Conservation (phyloP, 2,888 invertebrate species). For the Sympetrum striolatum region DNA sequence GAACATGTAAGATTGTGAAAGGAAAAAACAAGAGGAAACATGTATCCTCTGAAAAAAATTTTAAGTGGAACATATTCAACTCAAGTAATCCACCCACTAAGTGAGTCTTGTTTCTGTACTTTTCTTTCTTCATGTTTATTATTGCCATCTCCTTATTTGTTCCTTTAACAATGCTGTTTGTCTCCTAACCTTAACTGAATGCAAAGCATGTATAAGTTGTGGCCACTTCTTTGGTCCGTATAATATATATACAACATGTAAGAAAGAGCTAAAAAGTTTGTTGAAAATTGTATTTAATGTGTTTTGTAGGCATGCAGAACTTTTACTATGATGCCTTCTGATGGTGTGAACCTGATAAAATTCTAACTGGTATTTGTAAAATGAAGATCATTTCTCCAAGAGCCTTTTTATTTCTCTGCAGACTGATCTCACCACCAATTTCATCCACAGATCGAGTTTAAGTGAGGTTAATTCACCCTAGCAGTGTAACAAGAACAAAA, state of each 20-base stretch:
- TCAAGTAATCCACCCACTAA: slow-evolving; percentile 25
- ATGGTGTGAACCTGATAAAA: slow-evolving; percentile 17
- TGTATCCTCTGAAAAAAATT: slow-evolving; percentile 30
- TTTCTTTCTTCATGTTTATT: slow-evolving; percentile 14
- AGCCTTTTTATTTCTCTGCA: slow-evolving; percentile 26
- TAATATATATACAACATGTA: background rate
- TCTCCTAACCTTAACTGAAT: slow-evolving; percentile 27
- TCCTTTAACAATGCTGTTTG: slow-evolving; percentile 30
- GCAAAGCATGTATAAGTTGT: slow-evolving; percentile 33
- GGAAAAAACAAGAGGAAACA: slow-evolving; percentile 24
- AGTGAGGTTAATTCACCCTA: slow-evolving; percentile 14
- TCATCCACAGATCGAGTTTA: slow-evolving; percentile 7
- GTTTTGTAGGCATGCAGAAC: slow-evolving; percentile 31
- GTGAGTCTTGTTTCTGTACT: slow-evolving; percentile 25
- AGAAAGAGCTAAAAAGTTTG: slow-evolving; percentile 28
- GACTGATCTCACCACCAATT: slow-evolving; percentile 31
- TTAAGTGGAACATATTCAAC: slow-evolving; percentile 9
- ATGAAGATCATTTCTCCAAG: slow-evolving; percentile 20
- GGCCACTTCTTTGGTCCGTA: slow-evolving; percentile 31
- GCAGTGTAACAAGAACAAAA: slow-evolving; percentile 34
- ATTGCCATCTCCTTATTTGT: slow-evolving; percentile 1
- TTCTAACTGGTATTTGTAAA: slow-evolving; percentile 25
- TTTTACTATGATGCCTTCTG: slow-evolving; percentile 42
- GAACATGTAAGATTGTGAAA: slow-evolving; percentile 39
- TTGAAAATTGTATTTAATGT: slow-evolving; percentile 30